A percentile compares a stretch with the other conserved stretches of the same genome.
phyloP scores from a whole-genome alignment of 2,888 invertebrate genomes.

The Himalopsyche anomala region DNA sequence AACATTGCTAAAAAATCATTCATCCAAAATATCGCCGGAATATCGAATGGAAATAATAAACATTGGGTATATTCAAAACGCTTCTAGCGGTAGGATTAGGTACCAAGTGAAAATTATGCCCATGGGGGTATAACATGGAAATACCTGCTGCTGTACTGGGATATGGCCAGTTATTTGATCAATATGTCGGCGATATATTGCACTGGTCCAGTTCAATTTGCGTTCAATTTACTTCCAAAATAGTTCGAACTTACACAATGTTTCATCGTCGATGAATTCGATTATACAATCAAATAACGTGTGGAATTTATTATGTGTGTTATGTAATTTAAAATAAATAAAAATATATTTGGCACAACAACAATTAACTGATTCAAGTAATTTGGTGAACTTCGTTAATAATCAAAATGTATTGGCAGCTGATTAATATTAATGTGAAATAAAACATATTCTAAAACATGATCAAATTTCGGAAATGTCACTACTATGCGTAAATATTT shows the following conservation, averaged over 20 bases:
- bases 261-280: not conserved
- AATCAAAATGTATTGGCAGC: no score
- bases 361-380: no score
- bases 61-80: not conserved
- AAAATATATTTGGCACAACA: no score
- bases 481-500: no score
- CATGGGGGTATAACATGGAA: not conserved
- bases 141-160: not conserved
- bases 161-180: not conserved
- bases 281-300: not conserved
- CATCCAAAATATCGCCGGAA: not conserved
- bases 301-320: no score
- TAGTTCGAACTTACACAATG: not conserved
- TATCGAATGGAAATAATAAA: not conserved
- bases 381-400: no score
- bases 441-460: no score
- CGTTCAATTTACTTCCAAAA: not conserved
- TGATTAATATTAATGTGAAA: no score
- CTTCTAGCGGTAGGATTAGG: not conserved
- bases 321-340: no score
- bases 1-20: not conserved
- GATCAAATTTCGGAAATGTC: no score
- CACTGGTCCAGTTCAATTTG: not conserved
- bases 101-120: not conserved
- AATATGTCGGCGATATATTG: not conserved